Evolutionary conservation across 2,888 invertebrate genomes (phyloP).

Genomic region (Scaptodrosophila latifasciaeformis): DNA sequence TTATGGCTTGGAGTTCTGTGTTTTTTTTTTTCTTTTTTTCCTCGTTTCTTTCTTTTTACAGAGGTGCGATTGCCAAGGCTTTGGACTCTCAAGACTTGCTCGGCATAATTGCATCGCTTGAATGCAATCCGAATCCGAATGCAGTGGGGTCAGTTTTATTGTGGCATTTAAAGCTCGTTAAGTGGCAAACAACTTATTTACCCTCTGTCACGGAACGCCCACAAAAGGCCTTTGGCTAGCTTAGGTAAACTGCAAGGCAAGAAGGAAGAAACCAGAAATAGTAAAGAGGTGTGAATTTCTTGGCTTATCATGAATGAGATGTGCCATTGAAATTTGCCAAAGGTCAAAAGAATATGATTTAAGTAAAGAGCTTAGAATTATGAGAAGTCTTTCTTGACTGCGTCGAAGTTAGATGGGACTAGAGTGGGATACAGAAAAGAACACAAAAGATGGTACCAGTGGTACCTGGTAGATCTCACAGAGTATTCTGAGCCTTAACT

Average conservation of each 20-base stretch:
- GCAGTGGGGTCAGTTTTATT: slow-evolving; percentile 7
- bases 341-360: too few species aligned
- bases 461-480: too few species aligned
- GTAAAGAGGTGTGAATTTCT: not conserved
- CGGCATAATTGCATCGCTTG: slow-evolving; percentile 32
- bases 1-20: slow-evolving; percentile 17
- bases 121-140: not conserved
- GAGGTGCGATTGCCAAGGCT: slow-evolving; percentile 21
- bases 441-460: too few species aligned
- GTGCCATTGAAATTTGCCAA: too few species aligned
- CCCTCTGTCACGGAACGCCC: not conserved
- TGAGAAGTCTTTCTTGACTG: too few species aligned
- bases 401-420: too few species aligned
- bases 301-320: not conserved
- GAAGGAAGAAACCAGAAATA: not conserved
- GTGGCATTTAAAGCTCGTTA: slow-evolving; percentile 58
- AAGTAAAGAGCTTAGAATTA: too few species aligned
- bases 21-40: too few species aligned
- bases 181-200: slow-evolving; percentile 60
- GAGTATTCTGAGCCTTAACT: too few species aligned
- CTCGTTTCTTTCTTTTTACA: not conserved
- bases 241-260: not conserved
- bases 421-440: too few species aligned
- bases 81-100: slow-evolving; percentile 7
- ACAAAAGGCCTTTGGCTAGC: too few species aligned